Percentiles rank a stretch among this genome's conserved stretches.
Evolutionary conservation across 2,113 vertebrate genomes (phyloP).

Genomic region (Genyomyrus donnyi): DNA sequence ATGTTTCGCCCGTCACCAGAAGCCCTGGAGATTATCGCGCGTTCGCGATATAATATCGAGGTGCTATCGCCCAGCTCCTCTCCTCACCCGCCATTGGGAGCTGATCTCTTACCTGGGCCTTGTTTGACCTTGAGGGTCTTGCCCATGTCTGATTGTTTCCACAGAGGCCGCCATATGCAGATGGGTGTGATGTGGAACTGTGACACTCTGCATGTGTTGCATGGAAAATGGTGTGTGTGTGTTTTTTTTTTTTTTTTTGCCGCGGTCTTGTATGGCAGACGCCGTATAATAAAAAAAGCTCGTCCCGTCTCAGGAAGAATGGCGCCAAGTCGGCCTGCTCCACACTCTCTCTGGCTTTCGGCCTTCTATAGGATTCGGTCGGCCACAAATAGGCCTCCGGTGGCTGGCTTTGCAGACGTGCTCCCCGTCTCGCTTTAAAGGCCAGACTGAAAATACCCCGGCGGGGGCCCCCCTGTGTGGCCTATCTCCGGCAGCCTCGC

Average conservation of each 20-base stretch:
- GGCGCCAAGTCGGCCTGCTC: not conserved
- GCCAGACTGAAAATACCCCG: not conserved
- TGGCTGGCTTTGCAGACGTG: not conserved
- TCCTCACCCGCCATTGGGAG: not conserved
- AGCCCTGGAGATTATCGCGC: no score
- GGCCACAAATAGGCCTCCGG: not conserved
- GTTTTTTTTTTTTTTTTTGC: not conserved
- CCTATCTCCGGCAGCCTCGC: not conserved
- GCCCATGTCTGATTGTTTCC: not conserved
- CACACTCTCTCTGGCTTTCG: not conserved
- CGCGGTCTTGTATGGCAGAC: not conserved
- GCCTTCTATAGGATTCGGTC: not conserved
- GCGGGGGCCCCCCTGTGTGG: not conserved
- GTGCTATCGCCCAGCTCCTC: not conserved
- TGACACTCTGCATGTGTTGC: not conserved
- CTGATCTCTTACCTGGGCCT: not conserved
- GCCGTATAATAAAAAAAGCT: not conserved
- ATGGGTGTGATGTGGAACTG: not conserved
- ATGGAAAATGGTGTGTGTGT: not conserved
- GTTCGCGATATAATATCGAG: no score
- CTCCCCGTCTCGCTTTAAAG: not conserved
- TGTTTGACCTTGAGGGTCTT: not conserved
- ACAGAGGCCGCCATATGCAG: not conserved
- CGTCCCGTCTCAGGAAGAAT: not conserved
- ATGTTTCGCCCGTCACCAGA: no score